Evolutionary conservation across 2,797 vertebrate genomes (phyloP).

Genomic region (Poecilia velifera): DNA sequence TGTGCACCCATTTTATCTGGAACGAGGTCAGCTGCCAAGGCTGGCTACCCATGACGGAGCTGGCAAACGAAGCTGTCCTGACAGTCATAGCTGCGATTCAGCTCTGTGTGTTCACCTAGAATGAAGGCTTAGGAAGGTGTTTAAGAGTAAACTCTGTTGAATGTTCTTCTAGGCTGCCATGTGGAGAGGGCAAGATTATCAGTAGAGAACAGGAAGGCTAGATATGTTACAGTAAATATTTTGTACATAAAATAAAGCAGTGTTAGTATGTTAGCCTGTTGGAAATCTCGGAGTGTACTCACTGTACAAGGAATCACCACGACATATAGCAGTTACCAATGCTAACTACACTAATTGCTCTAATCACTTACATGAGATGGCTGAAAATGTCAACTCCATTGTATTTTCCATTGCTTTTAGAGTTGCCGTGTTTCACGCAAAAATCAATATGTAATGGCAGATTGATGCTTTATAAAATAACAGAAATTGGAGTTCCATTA

Average conservation of each 20-base stretch:
- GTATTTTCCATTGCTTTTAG: background rate
- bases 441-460: background rate
- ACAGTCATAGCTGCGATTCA: conserved; percentile 22
- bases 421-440: background rate
- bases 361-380: background rate
- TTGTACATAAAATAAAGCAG: background rate
- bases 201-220: background rate
- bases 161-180: background rate
- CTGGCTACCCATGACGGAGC: conserved; percentile 30
- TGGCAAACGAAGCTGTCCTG: conserved; percentile 45
- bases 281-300: background rate
- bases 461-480: background rate
- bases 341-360: background rate
- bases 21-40: conserved; percentile 55
- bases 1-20: conserved; percentile 41
- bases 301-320: background rate
- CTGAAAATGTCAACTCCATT: background rate
- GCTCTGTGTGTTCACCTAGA: background rate
- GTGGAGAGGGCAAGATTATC: background rate
- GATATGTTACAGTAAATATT: background rate
- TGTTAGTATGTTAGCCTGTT: background rate
- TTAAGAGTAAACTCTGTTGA: background rate
- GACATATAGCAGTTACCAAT: background rate
- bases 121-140: background rate
- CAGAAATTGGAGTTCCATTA: background rate